Evolutionary conservation across 2,888 invertebrate genomes (phyloP), one percentile per base, ranked within the genome.

Genomic region (Drosophila quinaria): DNA sequence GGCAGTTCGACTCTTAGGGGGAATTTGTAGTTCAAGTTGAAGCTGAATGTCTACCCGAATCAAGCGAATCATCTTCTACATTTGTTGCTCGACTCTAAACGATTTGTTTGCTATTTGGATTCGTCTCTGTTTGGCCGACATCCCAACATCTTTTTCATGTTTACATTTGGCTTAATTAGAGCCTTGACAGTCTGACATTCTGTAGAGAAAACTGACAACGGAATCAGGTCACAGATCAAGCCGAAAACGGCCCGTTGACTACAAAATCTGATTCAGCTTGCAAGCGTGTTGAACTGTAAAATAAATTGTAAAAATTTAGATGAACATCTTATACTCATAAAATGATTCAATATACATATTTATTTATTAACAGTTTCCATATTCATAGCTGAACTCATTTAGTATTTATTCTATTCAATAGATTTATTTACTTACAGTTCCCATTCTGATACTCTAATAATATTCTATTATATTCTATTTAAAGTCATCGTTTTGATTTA

Each of bases 121-220:
- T 60, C 56, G 44, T 49, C 62, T 63, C 55, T 50, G 61, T 68
- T 68, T 50, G 56, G 46, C 75, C 55, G 64, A 70, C 70, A 65
- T 74, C 51, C 60, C 62, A 74, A 67, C 74, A 73, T 73, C 37
- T 74, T 64, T 69, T 56, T 65, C 50, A 81, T 78, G 77, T 76
- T 83, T 87, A 73, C 87, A 69, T 71, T 68, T 69, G 63, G 80
- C 69, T 74, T 87, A 83, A 83, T 83, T 83, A 89, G 62, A 42
- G 15, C 13, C 19, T 4, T 33, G 65, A 70, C 72, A 63, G 47
- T 59, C 60, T 31, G 41, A 22, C 37, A 22, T n/a, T 33, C 10
- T 17, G 22, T 19, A 17, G 3, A 9, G 33, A 10, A 41, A 17
- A 41, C 9, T 41, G 25, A 5, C 10, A 25, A 15, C 33, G 31